Conservation (phyloP, 2,888 invertebrate genomes). For the Nomada lathburiana region DNA sequence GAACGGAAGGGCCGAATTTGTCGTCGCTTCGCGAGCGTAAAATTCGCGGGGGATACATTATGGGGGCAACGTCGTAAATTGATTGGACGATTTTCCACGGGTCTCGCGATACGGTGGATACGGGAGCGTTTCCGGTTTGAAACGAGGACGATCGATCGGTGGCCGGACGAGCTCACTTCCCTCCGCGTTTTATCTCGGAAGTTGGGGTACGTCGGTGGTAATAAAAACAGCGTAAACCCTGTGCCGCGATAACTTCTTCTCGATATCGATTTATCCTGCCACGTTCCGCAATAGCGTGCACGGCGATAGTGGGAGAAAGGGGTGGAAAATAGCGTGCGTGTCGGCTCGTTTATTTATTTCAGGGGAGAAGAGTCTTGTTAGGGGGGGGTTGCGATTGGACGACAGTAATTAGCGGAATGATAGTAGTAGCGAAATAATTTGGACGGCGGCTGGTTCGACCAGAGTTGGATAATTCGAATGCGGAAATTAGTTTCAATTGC, state of each 20-base stretch:
- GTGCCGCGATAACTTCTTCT: slow-evolving; percentile 42
- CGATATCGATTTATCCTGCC: slow-evolving; percentile 56
- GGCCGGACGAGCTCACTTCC: slow-evolving; percentile 15
- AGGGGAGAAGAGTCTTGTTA: too few species aligned
- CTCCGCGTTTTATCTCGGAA: slow-evolving; percentile 42
- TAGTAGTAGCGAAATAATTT: too few species aligned
- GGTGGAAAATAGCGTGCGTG: too few species aligned
- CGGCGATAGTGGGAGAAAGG: neutral
- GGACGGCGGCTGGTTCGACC: too few species aligned
- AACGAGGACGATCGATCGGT: slow-evolving; percentile 1
- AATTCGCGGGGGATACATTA: neutral
- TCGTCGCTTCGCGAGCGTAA: neutral
- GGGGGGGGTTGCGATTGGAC: too few species aligned
- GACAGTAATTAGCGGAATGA: too few species aligned
- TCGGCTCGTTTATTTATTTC: neutral
- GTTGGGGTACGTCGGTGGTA: slow-evolving; percentile 39
- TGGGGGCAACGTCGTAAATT: neutral
- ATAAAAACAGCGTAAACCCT: slow-evolving; percentile 62
- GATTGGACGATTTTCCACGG: slow-evolving; percentile 1
- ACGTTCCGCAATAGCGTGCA: slow-evolving; percentile 6
- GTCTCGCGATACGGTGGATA: slow-evolving; percentile 11
- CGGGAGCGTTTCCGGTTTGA: slow-evolving; percentile 15
- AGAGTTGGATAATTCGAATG: too few species aligned
- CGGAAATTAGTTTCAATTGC: too few species aligned
- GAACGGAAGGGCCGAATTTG: too few species aligned